Percentiles rank a stretch among this genome's conserved stretches.
These are phyloP conservation scores for Cyanistes caeruleus DNA, from an alignment of 2,113 vertebrate species.

Conservation along the genomic window DNA sequence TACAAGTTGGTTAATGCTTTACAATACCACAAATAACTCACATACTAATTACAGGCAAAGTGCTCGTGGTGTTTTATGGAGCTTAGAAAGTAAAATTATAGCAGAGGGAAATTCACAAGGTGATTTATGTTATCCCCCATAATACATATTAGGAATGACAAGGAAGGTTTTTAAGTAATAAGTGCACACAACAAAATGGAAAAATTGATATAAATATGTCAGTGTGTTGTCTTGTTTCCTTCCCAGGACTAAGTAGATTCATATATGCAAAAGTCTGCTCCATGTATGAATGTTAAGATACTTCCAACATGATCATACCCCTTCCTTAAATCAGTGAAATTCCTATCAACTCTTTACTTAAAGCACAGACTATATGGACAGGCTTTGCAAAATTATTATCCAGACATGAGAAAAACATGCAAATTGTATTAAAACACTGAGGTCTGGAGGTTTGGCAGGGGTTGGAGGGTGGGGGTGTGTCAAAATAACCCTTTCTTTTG, in stretches of 20 bases:
- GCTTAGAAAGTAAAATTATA: neutral
- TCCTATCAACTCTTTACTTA: neutral
- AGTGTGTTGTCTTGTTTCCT: neutral
- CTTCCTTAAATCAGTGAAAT: neutral
- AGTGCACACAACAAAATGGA: neutral
- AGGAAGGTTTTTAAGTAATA: neutral
- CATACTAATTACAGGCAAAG: slow-evolving; percentile 21
- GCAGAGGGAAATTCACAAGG: neutral
- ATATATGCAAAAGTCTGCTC: neutral
- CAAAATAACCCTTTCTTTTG: neutral
- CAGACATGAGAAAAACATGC: neutral
- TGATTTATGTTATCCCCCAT: neutral
- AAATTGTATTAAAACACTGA: neutral
- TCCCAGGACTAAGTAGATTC: neutral
- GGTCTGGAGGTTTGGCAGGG: neutral
- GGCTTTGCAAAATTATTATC: neutral
- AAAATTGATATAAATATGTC: neutral
- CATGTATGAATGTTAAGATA: neutral
- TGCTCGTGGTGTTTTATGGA: neutral
- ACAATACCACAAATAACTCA: neutral
- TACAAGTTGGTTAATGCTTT: slow-evolving; percentile 7
- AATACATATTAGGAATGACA: neutral
- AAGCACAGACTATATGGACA: neutral
- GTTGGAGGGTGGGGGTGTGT: too few species aligned
- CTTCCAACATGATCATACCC: neutral